Conservation (phyloP, 92 coral and sea anemone genomes). For the Porites evermanni region DNA sequence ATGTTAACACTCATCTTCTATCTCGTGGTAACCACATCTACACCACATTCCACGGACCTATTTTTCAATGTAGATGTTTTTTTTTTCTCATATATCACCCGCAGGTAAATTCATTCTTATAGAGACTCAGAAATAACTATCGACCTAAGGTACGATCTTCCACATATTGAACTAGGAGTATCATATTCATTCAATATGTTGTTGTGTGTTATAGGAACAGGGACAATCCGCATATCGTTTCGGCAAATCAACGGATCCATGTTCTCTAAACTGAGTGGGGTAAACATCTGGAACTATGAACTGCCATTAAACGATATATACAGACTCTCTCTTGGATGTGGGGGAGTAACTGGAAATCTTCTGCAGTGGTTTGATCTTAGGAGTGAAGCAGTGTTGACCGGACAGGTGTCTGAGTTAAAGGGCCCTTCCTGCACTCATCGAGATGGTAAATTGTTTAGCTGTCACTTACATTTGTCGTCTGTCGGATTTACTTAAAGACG, state of each 20-base stretch:
- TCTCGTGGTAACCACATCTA: too few species aligned
- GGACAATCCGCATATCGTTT: neutral
- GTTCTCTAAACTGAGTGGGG: slow-evolving; percentile 23
- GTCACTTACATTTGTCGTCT: neutral
- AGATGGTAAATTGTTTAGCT: neutral
- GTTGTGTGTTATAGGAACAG: slow-evolving; percentile 14
- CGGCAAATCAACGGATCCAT: slow-evolving; percentile 14
- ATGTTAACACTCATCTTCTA: too few species aligned
- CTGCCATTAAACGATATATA: neutral
- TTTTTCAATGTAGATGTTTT: too few species aligned
- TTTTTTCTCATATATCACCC: too few species aligned
- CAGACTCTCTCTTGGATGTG: slow-evolving; percentile 51
- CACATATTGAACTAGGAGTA: too few species aligned
- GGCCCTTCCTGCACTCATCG: slow-evolving; percentile 27
- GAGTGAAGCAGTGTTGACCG: neutral
- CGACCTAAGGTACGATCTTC: too few species aligned
- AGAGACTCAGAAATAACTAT: too few species aligned
- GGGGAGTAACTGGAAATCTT: slow-evolving; percentile 29
- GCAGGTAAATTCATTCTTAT: too few species aligned
- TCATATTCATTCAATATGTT: neutral
- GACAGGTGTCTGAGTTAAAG: neutral
- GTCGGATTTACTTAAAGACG: too few species aligned
- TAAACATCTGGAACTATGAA: slow-evolving; percentile 38
- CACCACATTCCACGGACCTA: too few species aligned
- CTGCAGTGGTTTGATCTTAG: slow-evolving; percentile 25